Evolutionary conservation across 1,140 invertebrate species (phyloP).

Genomic region (Lordiphosa mommai): DNA sequence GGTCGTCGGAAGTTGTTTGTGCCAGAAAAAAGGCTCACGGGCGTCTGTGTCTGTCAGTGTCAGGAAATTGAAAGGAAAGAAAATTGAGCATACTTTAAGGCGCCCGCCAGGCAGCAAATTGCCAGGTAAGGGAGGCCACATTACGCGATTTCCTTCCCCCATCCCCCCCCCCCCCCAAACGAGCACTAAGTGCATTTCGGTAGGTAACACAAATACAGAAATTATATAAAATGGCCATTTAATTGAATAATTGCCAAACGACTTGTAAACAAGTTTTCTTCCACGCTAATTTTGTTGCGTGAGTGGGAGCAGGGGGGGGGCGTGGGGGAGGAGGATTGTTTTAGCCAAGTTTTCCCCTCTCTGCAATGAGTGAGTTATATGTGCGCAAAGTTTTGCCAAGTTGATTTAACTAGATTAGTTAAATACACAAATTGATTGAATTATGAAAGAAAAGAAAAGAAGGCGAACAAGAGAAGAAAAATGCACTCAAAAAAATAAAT

Average conservation of each 20-base stretch:
- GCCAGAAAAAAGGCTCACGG: conserved; percentile 36
- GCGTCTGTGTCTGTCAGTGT: conserved; percentile 37
- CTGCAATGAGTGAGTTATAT: no score
- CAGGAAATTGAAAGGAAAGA: conserved; percentile 59
- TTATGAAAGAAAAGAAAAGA: no score
- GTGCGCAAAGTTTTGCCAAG: no score
- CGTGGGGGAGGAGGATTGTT: no score
- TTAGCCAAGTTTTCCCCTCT: no score
- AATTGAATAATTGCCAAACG: conserved; percentile 71
- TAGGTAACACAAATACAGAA: conserved; percentile 1
- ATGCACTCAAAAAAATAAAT: no score
- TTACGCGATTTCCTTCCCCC: conserved; percentile 45
- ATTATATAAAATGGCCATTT: conserved; percentile 52
- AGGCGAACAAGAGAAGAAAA: no score
- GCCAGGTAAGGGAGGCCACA: conserved; percentile 18
- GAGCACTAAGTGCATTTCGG: conserved; percentile 41
- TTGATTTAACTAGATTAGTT: no score
- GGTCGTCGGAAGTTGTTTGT: conserved; percentile 47
- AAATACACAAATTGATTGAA: no score
- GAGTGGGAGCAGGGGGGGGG: no score
- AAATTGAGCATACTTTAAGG: conserved; percentile 56
- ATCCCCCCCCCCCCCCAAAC: no score
- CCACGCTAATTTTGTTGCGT: no score
- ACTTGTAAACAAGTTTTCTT: conserved; percentile 57
- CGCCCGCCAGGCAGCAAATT: conserved; percentile 17